phyloP scores from a whole-genome alignment of 2,113 vertebrate species.

The Marcusenius ussheri region DNA sequence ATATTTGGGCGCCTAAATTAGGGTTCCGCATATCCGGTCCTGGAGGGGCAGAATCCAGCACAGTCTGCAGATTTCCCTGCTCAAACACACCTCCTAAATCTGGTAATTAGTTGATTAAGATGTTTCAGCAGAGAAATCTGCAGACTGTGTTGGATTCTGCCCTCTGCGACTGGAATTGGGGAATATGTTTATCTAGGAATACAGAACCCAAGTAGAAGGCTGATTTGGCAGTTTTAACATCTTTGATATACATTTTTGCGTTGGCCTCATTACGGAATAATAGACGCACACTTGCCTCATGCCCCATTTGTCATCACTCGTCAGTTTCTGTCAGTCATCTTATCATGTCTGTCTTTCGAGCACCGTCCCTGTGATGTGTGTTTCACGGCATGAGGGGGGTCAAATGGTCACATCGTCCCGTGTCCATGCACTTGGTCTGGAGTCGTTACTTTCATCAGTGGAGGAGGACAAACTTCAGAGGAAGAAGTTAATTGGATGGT shows the following conservation, averaged over 20 bases:
- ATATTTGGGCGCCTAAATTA: background rate
- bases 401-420: background rate
- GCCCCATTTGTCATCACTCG: background rate
- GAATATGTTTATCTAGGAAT: background rate
- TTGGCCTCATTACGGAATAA: background rate
- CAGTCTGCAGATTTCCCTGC: background rate
- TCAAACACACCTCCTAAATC: background rate
- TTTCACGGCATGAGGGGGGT: background rate
- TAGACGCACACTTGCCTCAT: background rate
- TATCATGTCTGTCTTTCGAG: background rate
- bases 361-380: background rate
- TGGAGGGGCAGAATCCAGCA: background rate
- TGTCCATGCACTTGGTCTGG: background rate
- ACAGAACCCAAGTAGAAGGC: background rate
- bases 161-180: background rate
- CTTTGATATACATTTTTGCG: background rate
- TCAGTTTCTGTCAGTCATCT: background rate
- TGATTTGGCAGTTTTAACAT: background rate
- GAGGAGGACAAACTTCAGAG: background rate
- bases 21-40: background rate
- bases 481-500: background rate
- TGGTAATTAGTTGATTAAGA: background rate
- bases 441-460: background rate
- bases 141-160: background rate
- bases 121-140: background rate